A percentile compares a stretch with the other conserved stretches of the same genome.
Evolutionary conservation across 2,113 vertebrate genomes (phyloP).

Genomic region (Cichladusa arquata): DNA sequence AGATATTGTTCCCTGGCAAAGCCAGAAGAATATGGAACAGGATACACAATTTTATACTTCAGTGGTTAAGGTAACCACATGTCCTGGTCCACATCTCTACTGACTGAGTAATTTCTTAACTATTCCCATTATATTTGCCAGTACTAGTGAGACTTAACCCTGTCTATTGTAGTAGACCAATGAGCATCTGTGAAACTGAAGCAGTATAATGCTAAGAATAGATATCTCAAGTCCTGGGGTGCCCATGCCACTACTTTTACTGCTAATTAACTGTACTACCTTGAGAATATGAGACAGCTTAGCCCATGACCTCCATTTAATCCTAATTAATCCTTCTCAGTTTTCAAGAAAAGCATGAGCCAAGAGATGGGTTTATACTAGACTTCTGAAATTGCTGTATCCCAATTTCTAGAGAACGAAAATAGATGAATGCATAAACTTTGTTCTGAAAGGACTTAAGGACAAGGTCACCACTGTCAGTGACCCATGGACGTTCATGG

Average conservation of each 20-base stretch:
- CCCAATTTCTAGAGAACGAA: neutral
- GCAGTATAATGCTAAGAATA: neutral
- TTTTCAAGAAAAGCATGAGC: neutral
- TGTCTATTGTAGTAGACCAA: neutral
- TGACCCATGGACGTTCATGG: neutral
- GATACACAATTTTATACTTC: neutral
- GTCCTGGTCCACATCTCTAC: neutral
- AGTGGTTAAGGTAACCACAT: neutral
- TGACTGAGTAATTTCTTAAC: neutral
- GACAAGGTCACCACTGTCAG: neutral
- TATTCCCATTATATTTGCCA: neutral
- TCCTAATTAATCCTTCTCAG: neutral
- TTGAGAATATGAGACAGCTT: neutral
- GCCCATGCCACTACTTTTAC: neutral
- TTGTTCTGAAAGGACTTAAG: neutral
- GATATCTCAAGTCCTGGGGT: neutral
- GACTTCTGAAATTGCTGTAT: neutral
- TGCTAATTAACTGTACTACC: neutral
- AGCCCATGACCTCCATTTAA: neutral
- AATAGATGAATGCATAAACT: neutral
- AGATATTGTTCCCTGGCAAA: neutral
- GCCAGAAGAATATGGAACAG: neutral
- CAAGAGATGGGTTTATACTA: neutral
- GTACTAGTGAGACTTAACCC: neutral
- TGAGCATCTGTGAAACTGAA: neutral